Evolutionary conservation across 1,140 invertebrate genomes (phyloP).

Genomic region (Drosophila mojavensis): DNA sequence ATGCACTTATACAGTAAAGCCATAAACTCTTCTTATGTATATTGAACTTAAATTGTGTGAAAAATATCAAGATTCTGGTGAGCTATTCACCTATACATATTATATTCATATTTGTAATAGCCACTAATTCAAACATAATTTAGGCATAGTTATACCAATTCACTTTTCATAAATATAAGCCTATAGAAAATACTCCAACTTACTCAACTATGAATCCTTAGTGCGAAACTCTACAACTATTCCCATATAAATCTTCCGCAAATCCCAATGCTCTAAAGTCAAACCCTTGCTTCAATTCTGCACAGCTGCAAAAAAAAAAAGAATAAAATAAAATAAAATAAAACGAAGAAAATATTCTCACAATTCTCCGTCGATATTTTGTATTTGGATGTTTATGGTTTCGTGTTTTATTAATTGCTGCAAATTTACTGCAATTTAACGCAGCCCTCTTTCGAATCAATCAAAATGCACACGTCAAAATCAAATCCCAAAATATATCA

Average conservation of each 20-base stretch:
- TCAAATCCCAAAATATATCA: conserved; percentile 55
- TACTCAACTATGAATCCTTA: background rate
- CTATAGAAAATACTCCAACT: background rate
- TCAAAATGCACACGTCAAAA: conserved; percentile 57
- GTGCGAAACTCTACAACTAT: background rate
- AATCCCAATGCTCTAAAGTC: background rate
- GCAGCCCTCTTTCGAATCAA: conserved; percentile 56
- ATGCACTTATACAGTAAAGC: no score
- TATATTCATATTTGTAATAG: no score
- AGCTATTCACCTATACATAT: no score
- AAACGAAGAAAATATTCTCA: conserved; percentile 40
- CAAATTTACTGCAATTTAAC: conserved; percentile 60
- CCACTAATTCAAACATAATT: no score
- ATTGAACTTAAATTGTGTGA: no score
- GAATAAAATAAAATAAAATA: no score
- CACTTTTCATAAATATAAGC: no score
- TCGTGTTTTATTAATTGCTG: conserved; percentile 66
- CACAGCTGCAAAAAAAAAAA: conserved; percentile 19
- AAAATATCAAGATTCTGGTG: no score
- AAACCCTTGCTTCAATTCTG: background rate
- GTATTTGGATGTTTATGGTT: conserved; percentile 38
- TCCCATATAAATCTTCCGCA: background rate
- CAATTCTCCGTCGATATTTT: conserved; percentile 7
- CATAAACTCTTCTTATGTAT: no score
- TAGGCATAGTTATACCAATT: no score